A percentile compares a stretch with the other conserved stretches of the same genome.
These are phyloP conservation scores for Typhlichthys eigenmanni DNA, from an alignment of 2,797 vertebrate species.

Conservation along the genomic window DNA sequence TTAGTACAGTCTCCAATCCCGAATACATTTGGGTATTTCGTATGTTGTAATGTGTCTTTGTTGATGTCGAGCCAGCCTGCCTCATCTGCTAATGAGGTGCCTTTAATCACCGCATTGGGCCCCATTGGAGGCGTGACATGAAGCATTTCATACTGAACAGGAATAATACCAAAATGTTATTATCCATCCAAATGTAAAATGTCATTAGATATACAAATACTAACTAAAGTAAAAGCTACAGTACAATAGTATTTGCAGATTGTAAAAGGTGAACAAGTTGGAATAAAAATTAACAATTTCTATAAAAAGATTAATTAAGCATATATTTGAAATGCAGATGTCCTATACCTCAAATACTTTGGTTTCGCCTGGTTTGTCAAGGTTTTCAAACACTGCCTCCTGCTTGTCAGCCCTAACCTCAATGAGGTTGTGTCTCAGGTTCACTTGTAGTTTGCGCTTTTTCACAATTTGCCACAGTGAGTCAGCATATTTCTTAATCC, in stretches of 20 bases:
- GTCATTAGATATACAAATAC: background rate
- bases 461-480: conserved; percentile 85
- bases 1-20: conserved; percentile 97
- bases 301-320: background rate
- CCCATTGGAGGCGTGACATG: conserved; percentile 98
- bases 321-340: background rate
- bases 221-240: no score
- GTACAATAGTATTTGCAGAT: no score
- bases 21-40: conserved; percentile 90
- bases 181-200: background rate
- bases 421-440: conserved; percentile 86
- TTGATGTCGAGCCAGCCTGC: conserved; percentile 90
- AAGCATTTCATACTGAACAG: conserved; percentile 92
- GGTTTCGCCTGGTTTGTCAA: conserved; percentile 88
- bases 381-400: conserved; percentile 93
- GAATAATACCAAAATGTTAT: conserved; percentile 7
- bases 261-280: no score
- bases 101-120: conserved; percentile 82
- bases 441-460: conserved; percentile 83
- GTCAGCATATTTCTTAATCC: conserved; percentile 92
- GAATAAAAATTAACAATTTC: no score
- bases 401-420: conserved; percentile 90
- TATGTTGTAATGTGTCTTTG: conserved; percentile 92
- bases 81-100: conserved; percentile 80
- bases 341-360: conserved; percentile 81